phyloP scores from a whole-genome alignment of 2,888 invertebrate genomes.

The Cordilura impudica region DNA sequence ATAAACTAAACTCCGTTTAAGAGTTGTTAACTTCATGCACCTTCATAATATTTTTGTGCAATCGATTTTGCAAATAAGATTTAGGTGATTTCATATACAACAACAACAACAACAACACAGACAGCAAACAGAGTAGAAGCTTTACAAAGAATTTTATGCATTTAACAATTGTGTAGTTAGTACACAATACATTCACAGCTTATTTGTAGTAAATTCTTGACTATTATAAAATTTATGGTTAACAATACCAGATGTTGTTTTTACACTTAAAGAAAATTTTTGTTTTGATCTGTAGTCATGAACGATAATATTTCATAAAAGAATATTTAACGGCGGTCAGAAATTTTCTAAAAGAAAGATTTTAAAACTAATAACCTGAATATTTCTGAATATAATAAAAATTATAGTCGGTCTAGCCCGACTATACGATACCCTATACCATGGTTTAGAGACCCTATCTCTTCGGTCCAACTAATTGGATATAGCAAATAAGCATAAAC shows the following conservation, averaged over 20 bases:
- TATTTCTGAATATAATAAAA: no score
- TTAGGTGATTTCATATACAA: constrained; percentile 3
- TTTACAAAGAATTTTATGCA: constrained; percentile 4
- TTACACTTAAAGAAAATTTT: constrained; percentile 15
- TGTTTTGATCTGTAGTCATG: no score
- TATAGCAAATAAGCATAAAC: no score
- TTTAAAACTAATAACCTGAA: no score
- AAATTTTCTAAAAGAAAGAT: no score
- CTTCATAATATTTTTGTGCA: constrained; percentile 29
- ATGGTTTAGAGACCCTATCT: no score
- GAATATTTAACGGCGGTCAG: no score
- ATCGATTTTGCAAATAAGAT: constrained; percentile 18
- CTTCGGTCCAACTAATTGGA: no score
- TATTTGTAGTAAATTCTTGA: constrained; percentile 61
- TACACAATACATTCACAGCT: constrained; percentile 50
- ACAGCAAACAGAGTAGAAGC: neutral
- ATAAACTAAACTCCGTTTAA: constrained; percentile 59
- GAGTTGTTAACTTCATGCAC: constrained; percentile 59
- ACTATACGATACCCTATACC: no score
- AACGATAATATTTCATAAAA: no score
- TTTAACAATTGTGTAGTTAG: constrained; percentile 22
- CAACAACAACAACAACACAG: neutral
- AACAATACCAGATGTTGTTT: constrained; percentile 52
- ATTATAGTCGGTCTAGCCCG: no score
- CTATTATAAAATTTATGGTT: constrained; percentile 60